Base-by-base conservation (phyloP, 30 jellyfish, hydroid and myxozoan genomes). In the Cassiopea andromeda region DNA sequence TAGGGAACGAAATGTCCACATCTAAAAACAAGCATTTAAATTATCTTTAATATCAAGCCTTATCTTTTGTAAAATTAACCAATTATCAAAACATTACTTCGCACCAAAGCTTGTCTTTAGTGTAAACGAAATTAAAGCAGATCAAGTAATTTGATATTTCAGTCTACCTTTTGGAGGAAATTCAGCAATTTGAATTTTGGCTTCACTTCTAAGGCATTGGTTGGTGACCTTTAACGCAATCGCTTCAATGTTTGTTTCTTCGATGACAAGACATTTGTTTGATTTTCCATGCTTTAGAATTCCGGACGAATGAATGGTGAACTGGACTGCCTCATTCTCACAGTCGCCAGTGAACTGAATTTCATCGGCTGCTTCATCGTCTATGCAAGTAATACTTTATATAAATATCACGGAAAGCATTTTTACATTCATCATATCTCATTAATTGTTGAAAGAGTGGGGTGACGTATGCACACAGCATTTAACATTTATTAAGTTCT, bases 121-220 rank as follows among this genome's bases (percentile, higher is more conserved):
- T 54, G 64, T 54, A 54, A 6, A 6, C 64, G 73, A n/a, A 60
- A 60, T n/a, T 12, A 12, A 12, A n/a, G 14, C n/a, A 60, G 17
- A n/a, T 12, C n/a, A 60, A 14, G 73, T 60, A 60, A 12, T 12
- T n/a, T 14, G 73, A n/a, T 60, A 12, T 60, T n/a, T 60, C 77
- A 13, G 38, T 27, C 38, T 45, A 75, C 83, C 83, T 75, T 75
- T 75, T 45, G 83, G 83, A 0, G 67, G 83, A 75, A 38, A 46
- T 10, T 10, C 83, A 45, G 60, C 12, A 7, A 75, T 12, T 46
- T 43, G 7, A n/a, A 49, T 13, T 2, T 18, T 13, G 38, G 69
- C 66, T 9, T 13, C 73, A 64, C 15, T 13, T 16, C 73, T 64
- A 9, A 5, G 8, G 73, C 73, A 64, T 16, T 64, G 38, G 2